phyloP scores from a whole-genome alignment of 2,888 invertebrate species.

The Xestia xanthographa region DNA sequence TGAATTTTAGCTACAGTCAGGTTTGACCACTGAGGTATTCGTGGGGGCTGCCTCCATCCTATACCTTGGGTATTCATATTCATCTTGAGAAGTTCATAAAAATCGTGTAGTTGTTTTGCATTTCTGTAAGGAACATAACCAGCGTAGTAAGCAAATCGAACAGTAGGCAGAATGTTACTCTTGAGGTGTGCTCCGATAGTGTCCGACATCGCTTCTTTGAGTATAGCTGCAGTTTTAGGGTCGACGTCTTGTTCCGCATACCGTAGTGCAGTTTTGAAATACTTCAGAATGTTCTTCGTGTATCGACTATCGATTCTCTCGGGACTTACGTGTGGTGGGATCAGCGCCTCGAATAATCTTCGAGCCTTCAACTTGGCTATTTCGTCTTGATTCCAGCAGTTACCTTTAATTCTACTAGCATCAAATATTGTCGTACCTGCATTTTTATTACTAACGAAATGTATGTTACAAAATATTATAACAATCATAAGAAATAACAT shows the following conservation, averaged over 20 bases:
- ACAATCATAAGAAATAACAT: conserved; percentile 81
- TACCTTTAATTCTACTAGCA: conserved; percentile 66
- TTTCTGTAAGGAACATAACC: conserved; percentile 82
- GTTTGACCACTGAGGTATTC: conserved; percentile 78
- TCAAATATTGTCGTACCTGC: conserved; percentile 83
- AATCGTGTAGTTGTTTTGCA: conserved; percentile 78
- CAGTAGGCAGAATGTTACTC: conserved; percentile 81
- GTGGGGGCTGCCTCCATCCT: conserved; percentile 81
- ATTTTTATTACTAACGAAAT: conserved; percentile 69
- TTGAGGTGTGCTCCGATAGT: conserved; percentile 84
- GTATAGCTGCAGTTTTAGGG: conserved; percentile 66
- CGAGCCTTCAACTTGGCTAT: conserved; percentile 81
- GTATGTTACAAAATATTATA: conserved; percentile 72
- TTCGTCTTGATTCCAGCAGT: conserved; percentile 84
- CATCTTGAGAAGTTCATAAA: conserved; percentile 77
- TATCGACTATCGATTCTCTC: conserved; percentile 78
- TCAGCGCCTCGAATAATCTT: conserved; percentile 78
- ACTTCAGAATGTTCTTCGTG: conserved; percentile 76
- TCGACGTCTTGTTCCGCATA: conserved; percentile 70
- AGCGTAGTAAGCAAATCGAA: conserved; percentile 85
- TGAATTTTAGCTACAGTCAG: conserved; percentile 83
- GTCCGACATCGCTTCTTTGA: conserved; percentile 82
- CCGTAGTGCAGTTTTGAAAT: conserved; percentile 76
- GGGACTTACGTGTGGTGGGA: conserved; percentile 76
- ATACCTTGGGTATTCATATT: conserved; percentile 83